phyloP scores from a whole-genome alignment of 1,140 invertebrate species.

The Tetraneura akinire region DNA sequence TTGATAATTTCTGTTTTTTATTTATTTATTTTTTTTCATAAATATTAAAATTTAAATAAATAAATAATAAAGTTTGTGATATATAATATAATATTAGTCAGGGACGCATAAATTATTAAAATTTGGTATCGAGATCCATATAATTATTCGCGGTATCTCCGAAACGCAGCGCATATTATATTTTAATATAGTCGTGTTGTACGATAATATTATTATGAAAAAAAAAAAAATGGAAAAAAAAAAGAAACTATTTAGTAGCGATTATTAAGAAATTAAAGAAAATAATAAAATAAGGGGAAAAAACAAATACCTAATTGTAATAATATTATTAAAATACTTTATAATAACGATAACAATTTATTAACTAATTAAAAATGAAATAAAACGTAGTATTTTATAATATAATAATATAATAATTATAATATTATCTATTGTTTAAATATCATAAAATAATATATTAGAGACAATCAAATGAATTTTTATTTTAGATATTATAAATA shows the following conservation, averaged over 20 bases:
- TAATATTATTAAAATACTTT: too few relatives aligned
- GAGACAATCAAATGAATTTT: slow-evolving; percentile 48
- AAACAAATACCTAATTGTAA: too few relatives aligned
- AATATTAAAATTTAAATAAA: slow-evolving; percentile 17
- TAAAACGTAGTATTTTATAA: slow-evolving; percentile 17
- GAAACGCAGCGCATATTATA: slow-evolving; percentile 24
- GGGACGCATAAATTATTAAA: slow-evolving; percentile 40
- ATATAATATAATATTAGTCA: slow-evolving; percentile 36
- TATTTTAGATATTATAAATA: slow-evolving; percentile 36
- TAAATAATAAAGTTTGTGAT: slow-evolving; percentile 45
- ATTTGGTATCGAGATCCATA: background rate
- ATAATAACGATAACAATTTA: background rate
- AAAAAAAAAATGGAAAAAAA: background rate
- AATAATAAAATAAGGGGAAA: background rate
- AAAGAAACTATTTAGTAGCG: background rate
- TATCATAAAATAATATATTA: slow-evolving; percentile 41
- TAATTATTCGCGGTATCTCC: background rate
- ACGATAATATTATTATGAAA: background rate
- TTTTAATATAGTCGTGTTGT: slow-evolving; percentile 37
- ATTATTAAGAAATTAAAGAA: background rate
- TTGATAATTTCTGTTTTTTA: background rate
- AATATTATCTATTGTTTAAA: background rate
- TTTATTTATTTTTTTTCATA: slow-evolving; percentile 27
- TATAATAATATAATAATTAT: too few relatives aligned
- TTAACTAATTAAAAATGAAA: background rate